Evolutionary conservation across 1,140 invertebrate genomes (phyloP).

Genomic region (Pseudachorutes palmiensis): DNA sequence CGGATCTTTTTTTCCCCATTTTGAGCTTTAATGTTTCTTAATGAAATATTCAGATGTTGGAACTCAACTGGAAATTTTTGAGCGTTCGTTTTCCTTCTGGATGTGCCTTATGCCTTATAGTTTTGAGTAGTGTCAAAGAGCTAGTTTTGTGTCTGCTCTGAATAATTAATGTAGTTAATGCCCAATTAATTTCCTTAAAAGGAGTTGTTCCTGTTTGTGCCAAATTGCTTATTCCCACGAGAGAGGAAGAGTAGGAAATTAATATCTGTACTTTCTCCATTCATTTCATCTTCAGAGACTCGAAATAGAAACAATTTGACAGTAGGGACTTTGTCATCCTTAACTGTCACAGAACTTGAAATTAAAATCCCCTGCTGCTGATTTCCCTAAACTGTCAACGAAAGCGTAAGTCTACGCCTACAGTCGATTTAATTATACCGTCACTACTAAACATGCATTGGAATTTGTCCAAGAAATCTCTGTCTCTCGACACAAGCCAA

Average conservation of each 20-base stretch:
- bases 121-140: too few relatives aligned
- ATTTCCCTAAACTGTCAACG: not conserved
- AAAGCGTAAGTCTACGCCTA: too few relatives aligned
- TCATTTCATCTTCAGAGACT: not conserved
- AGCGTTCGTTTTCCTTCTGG: not conserved
- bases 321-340: not conserved
- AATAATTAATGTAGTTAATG: slow-evolving; percentile 11
- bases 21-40: not conserved
- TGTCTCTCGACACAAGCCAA: too few relatives aligned
- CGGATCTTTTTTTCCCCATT: not conserved
- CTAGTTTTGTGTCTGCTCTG: not conserved
- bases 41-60: not conserved
- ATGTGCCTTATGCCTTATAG: too few relatives aligned
- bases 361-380: slow-evolving; percentile 7
- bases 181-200: slow-evolving; percentile 14
- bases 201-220: not conserved
- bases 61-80: not conserved
- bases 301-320: not conserved
- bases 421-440: too few relatives aligned
- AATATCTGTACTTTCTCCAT: not conserved
- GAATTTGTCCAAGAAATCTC: too few relatives aligned
- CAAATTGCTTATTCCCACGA: not conserved
- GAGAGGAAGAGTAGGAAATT: not conserved
- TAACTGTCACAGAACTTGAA: not conserved
- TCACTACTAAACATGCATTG: too few relatives aligned